Evolutionary conservation across 2,888 invertebrate species (phyloP).

Genomic region (Cephus spinipes): DNA sequence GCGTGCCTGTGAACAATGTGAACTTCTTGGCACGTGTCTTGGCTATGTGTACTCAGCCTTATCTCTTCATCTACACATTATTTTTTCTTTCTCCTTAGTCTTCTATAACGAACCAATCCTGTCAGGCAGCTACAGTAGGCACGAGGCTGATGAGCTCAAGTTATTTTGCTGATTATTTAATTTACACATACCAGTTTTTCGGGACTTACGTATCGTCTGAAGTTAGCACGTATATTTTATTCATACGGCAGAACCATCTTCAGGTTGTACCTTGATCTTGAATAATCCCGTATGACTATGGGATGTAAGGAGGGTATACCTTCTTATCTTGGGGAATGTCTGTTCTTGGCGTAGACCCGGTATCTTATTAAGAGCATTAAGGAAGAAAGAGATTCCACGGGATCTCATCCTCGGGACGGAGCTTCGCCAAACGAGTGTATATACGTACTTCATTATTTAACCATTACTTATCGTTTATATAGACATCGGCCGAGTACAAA

Average conservation of each 20-base stretch:
- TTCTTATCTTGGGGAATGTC: neutral
- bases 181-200: neutral
- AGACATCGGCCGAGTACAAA: conserved; percentile 39
- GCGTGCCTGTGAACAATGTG: neutral
- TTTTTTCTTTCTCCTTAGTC: neutral
- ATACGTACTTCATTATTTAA: conserved; percentile 35
- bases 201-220: neutral
- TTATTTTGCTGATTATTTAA: neutral
- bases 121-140: neutral
- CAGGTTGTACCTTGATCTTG: neutral
- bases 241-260: neutral
- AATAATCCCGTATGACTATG: neutral
- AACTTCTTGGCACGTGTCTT: neutral
- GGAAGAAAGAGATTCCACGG: neutral
- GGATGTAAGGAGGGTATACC: neutral
- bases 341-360: neutral
- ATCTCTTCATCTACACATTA: neutral
- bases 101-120: neutral
- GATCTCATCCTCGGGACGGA: neutral
- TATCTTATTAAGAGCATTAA: neutral
- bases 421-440: neutral
- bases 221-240: neutral
- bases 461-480: conserved; percentile 33
- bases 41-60: neutral
- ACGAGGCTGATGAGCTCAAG: neutral